Evolutionary conservation across 1,140 invertebrate genomes (phyloP).

Genomic region (Aphis craccivora): DNA sequence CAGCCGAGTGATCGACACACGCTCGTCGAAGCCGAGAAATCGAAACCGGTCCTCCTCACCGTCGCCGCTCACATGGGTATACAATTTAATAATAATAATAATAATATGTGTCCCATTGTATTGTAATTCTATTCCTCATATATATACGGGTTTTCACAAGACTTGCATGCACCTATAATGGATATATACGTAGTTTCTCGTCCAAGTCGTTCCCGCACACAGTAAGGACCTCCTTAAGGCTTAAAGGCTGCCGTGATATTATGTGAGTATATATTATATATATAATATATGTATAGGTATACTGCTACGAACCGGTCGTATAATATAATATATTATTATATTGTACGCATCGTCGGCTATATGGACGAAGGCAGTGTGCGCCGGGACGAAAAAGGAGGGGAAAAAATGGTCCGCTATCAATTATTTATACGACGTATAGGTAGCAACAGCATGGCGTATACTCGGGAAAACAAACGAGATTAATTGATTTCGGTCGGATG

Average conservation of each 20-base stretch:
- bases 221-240: slow-evolving; percentile 2
- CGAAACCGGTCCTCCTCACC: slow-evolving; percentile 22
- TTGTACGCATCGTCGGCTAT: neutral
- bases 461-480: slow-evolving; percentile 47
- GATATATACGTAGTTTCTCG: neutral
- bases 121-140: slow-evolving; percentile 40
- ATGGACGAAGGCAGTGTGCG: neutral
- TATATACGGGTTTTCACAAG: slow-evolving; percentile 3
- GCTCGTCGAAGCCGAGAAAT: slow-evolving; percentile 27
- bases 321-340: neutral
- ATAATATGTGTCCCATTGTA: slow-evolving; percentile 46
- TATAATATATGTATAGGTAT: neutral
- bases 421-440: slow-evolving; percentile 47
- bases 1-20: slow-evolving; percentile 48
- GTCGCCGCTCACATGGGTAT: neutral
- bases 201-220: neutral
- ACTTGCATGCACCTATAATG: neutral
- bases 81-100: slow-evolving; percentile 5
- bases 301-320: neutral
- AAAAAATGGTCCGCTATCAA: slow-evolving; percentile 49
- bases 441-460: neutral
- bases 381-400: too few relatives aligned
- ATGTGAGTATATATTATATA: neutral
- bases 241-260: slow-evolving; percentile 9
- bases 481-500: slow-evolving; percentile 46